These are phyloP conservation scores for Lacanobia oleracea DNA, from an alignment of 2,888 invertebrate genomes.

Conservation along the genomic window DNA sequence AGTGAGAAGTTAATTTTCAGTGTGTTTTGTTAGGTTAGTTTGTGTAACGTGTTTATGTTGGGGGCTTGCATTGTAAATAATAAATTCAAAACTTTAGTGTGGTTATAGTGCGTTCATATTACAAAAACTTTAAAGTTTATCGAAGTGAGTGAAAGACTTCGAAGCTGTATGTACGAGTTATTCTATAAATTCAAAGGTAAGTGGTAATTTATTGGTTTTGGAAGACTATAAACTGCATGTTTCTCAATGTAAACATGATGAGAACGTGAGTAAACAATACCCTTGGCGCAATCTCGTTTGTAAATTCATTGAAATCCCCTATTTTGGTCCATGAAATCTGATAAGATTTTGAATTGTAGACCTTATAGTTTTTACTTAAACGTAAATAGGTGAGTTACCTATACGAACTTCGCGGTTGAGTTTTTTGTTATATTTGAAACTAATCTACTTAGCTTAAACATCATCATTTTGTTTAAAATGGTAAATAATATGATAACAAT, in stretches of 20 bases:
- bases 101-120: conserved; percentile 48
- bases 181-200: conserved; percentile 43
- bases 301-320: not conserved
- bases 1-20: conserved; percentile 38
- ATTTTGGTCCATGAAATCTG: not conserved
- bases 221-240: not conserved
- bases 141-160: conserved; percentile 14
- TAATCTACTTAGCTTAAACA: not conserved
- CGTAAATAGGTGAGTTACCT: not conserved
- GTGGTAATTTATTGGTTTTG: conserved; percentile 21
- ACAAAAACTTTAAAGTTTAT: conserved; percentile 33
- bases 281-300: not conserved
- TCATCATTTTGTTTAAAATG: not conserved
- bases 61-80: conserved; percentile 65
- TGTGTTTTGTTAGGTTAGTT: conserved; percentile 64
- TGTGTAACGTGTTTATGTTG: conserved; percentile 65
- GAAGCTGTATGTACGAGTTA: not conserved
- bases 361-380: conserved; percentile 8
- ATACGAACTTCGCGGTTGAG: not conserved
- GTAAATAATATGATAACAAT: no score
- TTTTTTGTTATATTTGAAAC: not conserved
- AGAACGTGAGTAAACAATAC: conserved; percentile 29
- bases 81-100: conserved; percentile 63
- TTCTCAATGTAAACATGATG: conserved; percentile 31
- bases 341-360: not conserved